A percentile compares a stretch with the other conserved stretches of the same genome.
These are phyloP conservation scores for Rhaphigaster nebulosa DNA, from an alignment of 2,888 invertebrate species.

Conservation along the genomic window DNA sequence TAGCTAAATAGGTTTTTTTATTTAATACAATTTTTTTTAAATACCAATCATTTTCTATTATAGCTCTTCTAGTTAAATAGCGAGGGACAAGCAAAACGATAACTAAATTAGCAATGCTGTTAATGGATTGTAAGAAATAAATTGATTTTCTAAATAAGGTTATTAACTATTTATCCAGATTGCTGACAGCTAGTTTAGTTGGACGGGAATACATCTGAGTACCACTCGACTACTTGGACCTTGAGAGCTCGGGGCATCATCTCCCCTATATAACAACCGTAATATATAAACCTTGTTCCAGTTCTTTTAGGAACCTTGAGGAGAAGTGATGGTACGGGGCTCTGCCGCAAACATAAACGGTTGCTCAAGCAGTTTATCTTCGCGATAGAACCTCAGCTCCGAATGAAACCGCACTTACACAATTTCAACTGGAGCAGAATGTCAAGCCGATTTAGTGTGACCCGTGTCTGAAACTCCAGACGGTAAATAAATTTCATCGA, in stretches of 20 bases:
- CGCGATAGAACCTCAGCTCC: neutral
- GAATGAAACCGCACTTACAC: conserved; percentile 11
- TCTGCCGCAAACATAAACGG: neutral
- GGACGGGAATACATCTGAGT: neutral
- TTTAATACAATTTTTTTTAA: too few relatives aligned
- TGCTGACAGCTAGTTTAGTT: neutral
- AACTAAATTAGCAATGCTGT: neutral
- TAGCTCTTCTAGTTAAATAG: too few relatives aligned
- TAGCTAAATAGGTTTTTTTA: too few relatives aligned
- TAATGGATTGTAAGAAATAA: neutral
- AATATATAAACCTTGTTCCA: conserved; percentile 24
- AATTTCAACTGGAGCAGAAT: conserved; percentile 21
- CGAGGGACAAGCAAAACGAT: neutral
- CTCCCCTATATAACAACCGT: neutral
- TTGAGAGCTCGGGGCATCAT: neutral
- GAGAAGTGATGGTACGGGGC: neutral
- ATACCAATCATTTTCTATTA: too few relatives aligned
- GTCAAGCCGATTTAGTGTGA: neutral
- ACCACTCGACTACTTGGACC: neutral
- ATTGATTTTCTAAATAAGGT: neutral
- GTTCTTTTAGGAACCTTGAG: neutral
- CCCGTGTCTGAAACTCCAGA: neutral
- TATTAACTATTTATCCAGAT: neutral
- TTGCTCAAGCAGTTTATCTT: conserved; percentile 12
- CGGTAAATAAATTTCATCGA: neutral